Evolutionary conservation across 1,140 invertebrate species (phyloP).

Genomic region (Caenorhabditis briggsae): DNA sequence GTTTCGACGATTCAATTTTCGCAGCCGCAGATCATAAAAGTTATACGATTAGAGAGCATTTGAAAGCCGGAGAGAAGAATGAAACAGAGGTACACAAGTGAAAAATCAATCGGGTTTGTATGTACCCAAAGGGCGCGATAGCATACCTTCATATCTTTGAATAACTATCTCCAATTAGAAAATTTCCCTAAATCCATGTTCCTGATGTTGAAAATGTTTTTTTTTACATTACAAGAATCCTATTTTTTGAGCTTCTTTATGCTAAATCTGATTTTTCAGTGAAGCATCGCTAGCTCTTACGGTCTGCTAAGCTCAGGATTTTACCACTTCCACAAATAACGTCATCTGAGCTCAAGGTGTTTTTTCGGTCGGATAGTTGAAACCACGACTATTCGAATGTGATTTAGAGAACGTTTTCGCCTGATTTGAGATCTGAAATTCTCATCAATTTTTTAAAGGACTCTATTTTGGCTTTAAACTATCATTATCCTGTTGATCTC

Average conservation of each 20-base stretch:
- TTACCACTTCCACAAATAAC: background rate
- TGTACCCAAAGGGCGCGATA: conserved; percentile 22
- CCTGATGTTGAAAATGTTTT: background rate
- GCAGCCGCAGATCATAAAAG: conserved; percentile 46
- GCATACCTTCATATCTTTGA: background rate
- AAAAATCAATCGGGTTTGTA: conserved; percentile 47
- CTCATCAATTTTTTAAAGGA: too few relatives aligned
- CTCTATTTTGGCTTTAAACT: too few relatives aligned
- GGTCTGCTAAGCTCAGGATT: background rate
- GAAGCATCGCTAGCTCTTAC: background rate
- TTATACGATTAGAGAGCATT: conserved; percentile 25
- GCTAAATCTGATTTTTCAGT: background rate
- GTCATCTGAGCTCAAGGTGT: background rate
- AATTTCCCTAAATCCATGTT: background rate
- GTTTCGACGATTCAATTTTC: conserved; percentile 27
- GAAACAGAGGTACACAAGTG: background rate
- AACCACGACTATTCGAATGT: background rate
- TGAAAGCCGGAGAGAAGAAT: background rate
- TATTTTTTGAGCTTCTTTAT: background rate
- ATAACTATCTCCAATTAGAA: too few relatives aligned
- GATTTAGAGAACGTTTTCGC: too few relatives aligned
- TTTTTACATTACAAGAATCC: background rate
- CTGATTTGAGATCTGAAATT: too few relatives aligned
- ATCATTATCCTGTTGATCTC: background rate
- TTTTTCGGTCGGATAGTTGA: background rate